Percentiles rank a stretch among this genome's conserved stretches.
Evolutionary conservation across 2,888 invertebrate species (phyloP).

Genomic region (Cybosia mesomella): DNA sequence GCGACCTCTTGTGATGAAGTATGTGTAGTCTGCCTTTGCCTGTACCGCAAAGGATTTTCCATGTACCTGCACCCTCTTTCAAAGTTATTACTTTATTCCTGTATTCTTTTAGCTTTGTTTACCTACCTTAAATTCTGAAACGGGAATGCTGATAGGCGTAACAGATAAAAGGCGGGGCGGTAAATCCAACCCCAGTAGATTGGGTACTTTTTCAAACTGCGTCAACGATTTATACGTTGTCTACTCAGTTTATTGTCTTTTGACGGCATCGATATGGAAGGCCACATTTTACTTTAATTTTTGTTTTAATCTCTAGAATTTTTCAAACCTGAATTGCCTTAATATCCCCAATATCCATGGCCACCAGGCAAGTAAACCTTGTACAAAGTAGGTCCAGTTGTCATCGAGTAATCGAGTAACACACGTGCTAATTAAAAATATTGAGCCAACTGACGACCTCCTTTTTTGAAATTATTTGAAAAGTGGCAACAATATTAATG

Average conservation of each 20-base stretch:
- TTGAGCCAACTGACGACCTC: no score
- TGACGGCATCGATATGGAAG: conserved; percentile 65
- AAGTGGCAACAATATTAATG: conserved; percentile 7
- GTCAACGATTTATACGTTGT: conserved; percentile 83
- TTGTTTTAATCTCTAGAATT: neutral
- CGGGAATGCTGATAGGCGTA: conserved; percentile 77
- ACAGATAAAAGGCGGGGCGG: conserved; percentile 85
- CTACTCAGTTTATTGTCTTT: conserved; percentile 59
- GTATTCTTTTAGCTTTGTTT: neutral
- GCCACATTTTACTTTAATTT: neutral
- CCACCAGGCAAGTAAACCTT: no score
- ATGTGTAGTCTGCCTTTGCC: neutral
- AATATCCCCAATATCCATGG: no score
- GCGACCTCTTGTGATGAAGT: neutral
- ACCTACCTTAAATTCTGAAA: conserved; percentile 22
- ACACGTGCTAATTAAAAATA: no score
- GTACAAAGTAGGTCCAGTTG: no score
- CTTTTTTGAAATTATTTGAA: neutral
- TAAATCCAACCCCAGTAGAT: conserved; percentile 73
- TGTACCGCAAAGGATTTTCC: neutral
- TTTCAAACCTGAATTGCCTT: no score
- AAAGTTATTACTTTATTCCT: neutral
- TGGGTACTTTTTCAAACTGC: conserved; percentile 81
- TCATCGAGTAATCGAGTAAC: no score
- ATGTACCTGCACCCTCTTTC: neutral